phyloP scores from a whole-genome alignment of 37 sponge, comb jelly and placozoan species.

The Cliona cf. orientalis region DNA sequence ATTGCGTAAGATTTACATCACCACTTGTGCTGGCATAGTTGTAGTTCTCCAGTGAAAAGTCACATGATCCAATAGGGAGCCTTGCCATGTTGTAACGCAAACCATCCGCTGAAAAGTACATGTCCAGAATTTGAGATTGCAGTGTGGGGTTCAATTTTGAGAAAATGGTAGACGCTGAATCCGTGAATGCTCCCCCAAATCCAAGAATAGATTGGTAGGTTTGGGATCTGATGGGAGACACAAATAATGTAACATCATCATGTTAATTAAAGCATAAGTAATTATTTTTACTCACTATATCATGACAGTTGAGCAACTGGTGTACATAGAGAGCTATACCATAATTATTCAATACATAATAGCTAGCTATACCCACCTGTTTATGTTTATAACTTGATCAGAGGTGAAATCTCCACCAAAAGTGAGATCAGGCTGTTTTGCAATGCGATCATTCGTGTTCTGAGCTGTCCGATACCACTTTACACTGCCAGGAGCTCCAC shows the following conservation, averaged over 20 bases:
- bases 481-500: too few species aligned
- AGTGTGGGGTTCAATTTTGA: constrained; percentile 54
- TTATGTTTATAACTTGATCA: constrained; percentile 25
- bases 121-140: constrained; percentile 62
- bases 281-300: too few species aligned
- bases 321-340: too few species aligned
- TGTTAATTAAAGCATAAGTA: neutral
- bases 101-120: constrained; percentile 81
- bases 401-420: constrained; percentile 57
- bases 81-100: constrained; percentile 80
- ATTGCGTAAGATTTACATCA: constrained; percentile 62
- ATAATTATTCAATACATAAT: too few species aligned
- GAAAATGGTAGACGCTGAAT: constrained; percentile 72
- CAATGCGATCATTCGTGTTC: constrained; percentile 60
- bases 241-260: neutral
- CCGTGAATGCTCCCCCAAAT: constrained; percentile 93
- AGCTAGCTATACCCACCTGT: constrained; percentile 52
- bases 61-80: constrained; percentile 82
- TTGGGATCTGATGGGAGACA: constrained; percentile 20
- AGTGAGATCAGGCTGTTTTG: constrained; percentile 24
- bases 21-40: constrained; percentile 69
- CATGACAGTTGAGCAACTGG: neutral
- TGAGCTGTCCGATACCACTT: constrained; percentile 79
- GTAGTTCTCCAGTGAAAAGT: constrained; percentile 76
- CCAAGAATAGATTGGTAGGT: constrained; percentile 78